phyloP scores from a whole-genome alignment of 2,888 invertebrate genomes.

The Mactromeris polynyma region DNA sequence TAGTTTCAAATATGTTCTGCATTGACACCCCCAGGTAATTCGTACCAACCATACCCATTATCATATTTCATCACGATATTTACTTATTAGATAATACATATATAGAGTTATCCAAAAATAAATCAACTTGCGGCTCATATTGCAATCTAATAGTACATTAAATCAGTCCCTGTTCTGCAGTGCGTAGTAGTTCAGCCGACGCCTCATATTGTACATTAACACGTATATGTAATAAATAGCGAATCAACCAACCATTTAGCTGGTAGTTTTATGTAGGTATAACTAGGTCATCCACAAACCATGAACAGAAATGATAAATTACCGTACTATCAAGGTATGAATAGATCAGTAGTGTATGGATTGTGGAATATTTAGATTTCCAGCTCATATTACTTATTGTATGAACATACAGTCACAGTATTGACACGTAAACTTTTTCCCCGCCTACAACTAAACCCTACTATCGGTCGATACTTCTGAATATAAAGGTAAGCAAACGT shows the following conservation, averaged over 20 bases:
- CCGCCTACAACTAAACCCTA: background rate
- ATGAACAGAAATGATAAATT: constrained; percentile 2
- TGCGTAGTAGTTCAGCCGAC: background rate
- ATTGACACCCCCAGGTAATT: no score
- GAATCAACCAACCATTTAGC: background rate
- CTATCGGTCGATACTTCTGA: background rate
- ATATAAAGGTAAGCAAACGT: background rate
- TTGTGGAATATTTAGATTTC: background rate
- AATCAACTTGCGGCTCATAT: no score
- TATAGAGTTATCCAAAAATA: no score
- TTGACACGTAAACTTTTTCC: background rate
- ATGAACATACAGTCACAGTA: background rate
- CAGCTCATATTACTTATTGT: background rate
- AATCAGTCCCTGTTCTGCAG: background rate
- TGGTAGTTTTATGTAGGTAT: background rate
- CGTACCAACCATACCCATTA: no score
- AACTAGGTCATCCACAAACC: background rate
- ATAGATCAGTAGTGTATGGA: background rate
- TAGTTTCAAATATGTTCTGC: no score
- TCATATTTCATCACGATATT: no score
- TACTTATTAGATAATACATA: no score
- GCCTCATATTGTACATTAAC: background rate
- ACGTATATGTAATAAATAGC: background rate
- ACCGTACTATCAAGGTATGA: background rate
- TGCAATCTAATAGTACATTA: background rate